Conservation (phyloP, 2,888 invertebrate genomes). For the Pandemis cinnamomeana region DNA sequence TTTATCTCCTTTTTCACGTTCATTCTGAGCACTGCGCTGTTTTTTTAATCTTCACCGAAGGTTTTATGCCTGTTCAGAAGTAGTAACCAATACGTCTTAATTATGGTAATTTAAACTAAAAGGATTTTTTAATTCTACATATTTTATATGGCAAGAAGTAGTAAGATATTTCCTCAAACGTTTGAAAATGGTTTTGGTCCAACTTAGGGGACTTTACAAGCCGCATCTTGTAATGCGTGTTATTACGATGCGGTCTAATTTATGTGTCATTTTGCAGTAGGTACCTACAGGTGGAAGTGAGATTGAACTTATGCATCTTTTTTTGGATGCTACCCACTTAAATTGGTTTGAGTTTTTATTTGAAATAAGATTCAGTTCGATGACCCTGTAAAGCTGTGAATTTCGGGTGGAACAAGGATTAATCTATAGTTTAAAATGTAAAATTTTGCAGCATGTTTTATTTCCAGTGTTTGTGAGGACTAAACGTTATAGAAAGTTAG, state of each 20-base stretch:
- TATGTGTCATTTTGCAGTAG: slow-evolving; percentile 17
- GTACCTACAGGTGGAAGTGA: background rate
- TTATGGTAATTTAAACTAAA: too few relatives aligned
- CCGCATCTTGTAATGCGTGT: background rate
- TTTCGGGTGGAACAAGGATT: too few relatives aligned
- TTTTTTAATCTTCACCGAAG: too few relatives aligned
- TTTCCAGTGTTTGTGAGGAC: too few relatives aligned
- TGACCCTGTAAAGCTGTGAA: background rate
- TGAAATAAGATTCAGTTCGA: background rate
- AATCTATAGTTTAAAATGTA: too few relatives aligned
- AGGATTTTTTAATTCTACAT: background rate
- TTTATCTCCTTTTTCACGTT: too few relatives aligned
- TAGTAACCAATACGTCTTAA: too few relatives aligned
- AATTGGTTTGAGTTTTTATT: background rate
- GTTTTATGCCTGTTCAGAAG: too few relatives aligned
- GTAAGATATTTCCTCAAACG: background rate
- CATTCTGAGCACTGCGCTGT: too few relatives aligned
- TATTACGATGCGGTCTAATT: background rate
- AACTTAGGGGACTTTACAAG: background rate
- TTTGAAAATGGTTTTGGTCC: slow-evolving; percentile 4
- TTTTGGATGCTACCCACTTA: background rate
- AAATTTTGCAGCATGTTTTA: too few relatives aligned
- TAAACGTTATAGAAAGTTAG: too few relatives aligned
- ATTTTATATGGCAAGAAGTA: background rate
- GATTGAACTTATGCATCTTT: background rate